Evolutionary conservation across 2,888 invertebrate species (phyloP).

Genomic region (Elmis aenea): DNA sequence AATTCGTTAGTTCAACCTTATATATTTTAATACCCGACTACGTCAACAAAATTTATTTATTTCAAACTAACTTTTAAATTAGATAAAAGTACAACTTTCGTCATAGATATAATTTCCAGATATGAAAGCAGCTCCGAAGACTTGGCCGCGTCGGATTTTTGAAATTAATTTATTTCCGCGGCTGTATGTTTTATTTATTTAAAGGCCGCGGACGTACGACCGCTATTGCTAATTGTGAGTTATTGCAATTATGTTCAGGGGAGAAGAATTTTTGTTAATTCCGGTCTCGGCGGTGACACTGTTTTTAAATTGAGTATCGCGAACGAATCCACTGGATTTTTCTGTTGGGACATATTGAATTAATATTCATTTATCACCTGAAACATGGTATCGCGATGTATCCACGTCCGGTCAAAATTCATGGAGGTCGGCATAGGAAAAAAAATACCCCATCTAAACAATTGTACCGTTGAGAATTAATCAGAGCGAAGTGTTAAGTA

Average conservation of each 20-base stretch:
- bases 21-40: constrained; percentile 14
- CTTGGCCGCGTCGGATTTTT: constrained; percentile 31
- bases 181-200: constrained; percentile 36
- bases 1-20: constrained; percentile 7
- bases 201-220: constrained; percentile 33
- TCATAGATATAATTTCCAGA: constrained; percentile 39
- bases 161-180: constrained; percentile 38
- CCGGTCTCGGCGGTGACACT: constrained; percentile 20
- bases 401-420: too few relatives aligned
- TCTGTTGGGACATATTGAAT: constrained; percentile 43
- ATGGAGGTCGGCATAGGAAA: too few relatives aligned
- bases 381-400: too few relatives aligned
- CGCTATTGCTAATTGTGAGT: constrained; percentile 39
- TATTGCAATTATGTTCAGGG: constrained; percentile 41
- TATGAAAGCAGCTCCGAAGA: constrained; percentile 27
- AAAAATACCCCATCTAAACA: too few relatives aligned
- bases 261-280: constrained; percentile 35
- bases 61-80: constrained; percentile 38
- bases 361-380: constrained; percentile 41
- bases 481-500: too few relatives aligned
- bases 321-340: constrained; percentile 38
- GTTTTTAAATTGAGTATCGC: constrained; percentile 32
- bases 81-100: constrained; percentile 42
- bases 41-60: constrained; percentile 18
- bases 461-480: too few relatives aligned